phyloP scores from a whole-genome alignment of 2,888 invertebrate species.

The Pandemis cinnamomeana region DNA sequence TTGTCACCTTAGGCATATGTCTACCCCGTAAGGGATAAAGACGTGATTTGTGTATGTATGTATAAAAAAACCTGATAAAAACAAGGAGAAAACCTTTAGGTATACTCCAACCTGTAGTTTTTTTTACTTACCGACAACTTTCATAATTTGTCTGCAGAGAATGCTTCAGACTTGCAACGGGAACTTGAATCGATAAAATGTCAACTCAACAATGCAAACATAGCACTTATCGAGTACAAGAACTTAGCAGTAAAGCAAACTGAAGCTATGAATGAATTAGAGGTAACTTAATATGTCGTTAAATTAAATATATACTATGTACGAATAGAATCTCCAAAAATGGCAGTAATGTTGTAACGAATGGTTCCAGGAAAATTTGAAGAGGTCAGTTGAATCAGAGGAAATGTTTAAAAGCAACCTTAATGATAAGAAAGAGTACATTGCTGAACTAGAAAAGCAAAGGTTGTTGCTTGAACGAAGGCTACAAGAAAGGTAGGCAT shows the following conservation, averaged over 20 bases:
- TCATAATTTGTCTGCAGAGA: constrained; percentile 46
- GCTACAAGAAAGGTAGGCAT: constrained; percentile 61
- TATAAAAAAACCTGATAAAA: no score
- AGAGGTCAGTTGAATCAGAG: constrained; percentile 54
- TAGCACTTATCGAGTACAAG: constrained; percentile 60
- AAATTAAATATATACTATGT: no score
- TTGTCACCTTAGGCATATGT: no score
- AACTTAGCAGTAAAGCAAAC: constrained; percentile 54
- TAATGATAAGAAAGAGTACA: constrained; percentile 60
- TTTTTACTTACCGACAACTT: background rate
- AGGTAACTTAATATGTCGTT: constrained; percentile 51
- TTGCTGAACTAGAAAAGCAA: constrained; percentile 63
- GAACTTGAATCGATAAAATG: constrained; percentile 22
- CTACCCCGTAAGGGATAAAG: no score
- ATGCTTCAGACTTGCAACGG: constrained; percentile 26
- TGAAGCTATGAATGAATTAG: constrained; percentile 58
- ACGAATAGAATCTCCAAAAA: background rate
- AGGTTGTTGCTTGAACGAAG: constrained; percentile 58
- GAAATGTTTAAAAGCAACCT: constrained; percentile 57
- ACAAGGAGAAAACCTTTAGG: no score
- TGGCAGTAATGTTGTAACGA: background rate
- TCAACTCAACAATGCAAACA: constrained; percentile 48
- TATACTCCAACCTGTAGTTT: background rate
- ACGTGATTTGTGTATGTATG: no score
- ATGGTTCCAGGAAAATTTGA: constrained; percentile 58